Evolutionary conservation across 2,797 vertebrate genomes (phyloP).

Genomic region (Anas acuta): DNA sequence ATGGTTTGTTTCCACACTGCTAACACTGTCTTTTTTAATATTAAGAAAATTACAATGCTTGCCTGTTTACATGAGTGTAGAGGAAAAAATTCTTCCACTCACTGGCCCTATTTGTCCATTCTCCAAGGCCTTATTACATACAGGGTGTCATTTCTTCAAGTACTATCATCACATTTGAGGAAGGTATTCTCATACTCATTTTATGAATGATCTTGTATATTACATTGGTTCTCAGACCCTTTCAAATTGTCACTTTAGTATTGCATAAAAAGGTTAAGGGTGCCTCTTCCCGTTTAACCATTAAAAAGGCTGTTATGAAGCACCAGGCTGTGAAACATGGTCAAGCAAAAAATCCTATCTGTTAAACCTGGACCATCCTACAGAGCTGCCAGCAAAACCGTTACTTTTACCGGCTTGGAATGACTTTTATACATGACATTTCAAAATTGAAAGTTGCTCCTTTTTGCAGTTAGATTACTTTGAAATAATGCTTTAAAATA

Average conservation of each 20-base stretch:
- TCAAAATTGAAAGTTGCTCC: slow-evolving; percentile 19
- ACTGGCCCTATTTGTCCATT: slow-evolving; percentile 47
- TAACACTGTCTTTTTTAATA: slow-evolving; percentile 68
- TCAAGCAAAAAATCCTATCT: background rate
- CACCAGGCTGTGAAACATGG: background rate
- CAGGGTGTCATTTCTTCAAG: slow-evolving; percentile 34
- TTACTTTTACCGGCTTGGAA: slow-evolving; percentile 47
- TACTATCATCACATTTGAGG: slow-evolving; percentile 20
- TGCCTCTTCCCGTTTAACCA: slow-evolving; percentile 14
- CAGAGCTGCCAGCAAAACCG: slow-evolving; percentile 45
- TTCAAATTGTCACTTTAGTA: background rate
- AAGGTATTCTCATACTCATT: slow-evolving; percentile 17
- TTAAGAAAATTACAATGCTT: slow-evolving; percentile 32
- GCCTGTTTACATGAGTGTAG: slow-evolving; percentile 59
- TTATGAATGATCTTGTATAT: slow-evolving; percentile 26
- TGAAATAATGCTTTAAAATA: slow-evolving; percentile 63
- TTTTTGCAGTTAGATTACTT: slow-evolving; percentile 40
- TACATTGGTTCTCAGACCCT: slow-evolving; percentile 32
- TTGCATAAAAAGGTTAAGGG: slow-evolving; percentile 26
- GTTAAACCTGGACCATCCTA: slow-evolving; percentile 7
- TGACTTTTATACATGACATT: slow-evolving; percentile 8
- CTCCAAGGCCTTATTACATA: slow-evolving; percentile 55
- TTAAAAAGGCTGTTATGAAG: slow-evolving; percentile 8
- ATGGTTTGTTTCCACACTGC: slow-evolving; percentile 73
- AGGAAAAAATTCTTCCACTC: slow-evolving; percentile 32